Percentiles rank a stretch among this genome's conserved stretches.
phyloP scores from a whole-genome alignment of 2,113 vertebrate species.

The Montifringilla adamsi region DNA sequence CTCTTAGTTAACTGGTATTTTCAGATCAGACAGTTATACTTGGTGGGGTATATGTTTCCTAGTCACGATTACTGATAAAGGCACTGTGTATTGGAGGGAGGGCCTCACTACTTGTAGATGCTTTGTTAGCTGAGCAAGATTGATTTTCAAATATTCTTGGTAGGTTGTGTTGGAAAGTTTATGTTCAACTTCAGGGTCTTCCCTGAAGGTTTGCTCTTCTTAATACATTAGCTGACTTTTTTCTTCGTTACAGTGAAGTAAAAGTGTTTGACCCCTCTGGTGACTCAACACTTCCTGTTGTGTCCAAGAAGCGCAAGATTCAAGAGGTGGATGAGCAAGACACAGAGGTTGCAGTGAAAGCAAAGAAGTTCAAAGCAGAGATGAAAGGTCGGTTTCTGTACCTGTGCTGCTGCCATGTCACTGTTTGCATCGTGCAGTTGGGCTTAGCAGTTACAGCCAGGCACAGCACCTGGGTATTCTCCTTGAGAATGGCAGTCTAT shows the following conservation, averaged over 20 bases:
- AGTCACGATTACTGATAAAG: background rate
- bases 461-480: background rate
- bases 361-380: conserved; percentile 81
- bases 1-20: background rate
- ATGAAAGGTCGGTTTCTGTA: conserved; percentile 68
- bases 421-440: fast-evolving
- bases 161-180: background rate
- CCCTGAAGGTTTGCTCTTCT: background rate
- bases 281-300: conserved; percentile 88
- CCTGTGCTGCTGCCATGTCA: background rate
- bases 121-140: background rate
- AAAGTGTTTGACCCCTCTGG: conserved; percentile 90
- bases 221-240: background rate
- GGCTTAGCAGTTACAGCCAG: background rate
- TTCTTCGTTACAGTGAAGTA: conserved; percentile 80
- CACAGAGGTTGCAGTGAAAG: conserved; percentile 77
- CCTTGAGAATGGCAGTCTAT: background rate
- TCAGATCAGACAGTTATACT: background rate
- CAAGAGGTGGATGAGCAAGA: conserved; percentile 80
- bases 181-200: background rate
- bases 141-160: background rate
- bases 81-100: background rate
- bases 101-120: background rate
- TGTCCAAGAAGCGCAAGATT: conserved; percentile 90
- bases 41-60: background rate